Conservation (phyloP, 2,113 vertebrate genomes). For the Poeciliopsis turrubarensis region DNA sequence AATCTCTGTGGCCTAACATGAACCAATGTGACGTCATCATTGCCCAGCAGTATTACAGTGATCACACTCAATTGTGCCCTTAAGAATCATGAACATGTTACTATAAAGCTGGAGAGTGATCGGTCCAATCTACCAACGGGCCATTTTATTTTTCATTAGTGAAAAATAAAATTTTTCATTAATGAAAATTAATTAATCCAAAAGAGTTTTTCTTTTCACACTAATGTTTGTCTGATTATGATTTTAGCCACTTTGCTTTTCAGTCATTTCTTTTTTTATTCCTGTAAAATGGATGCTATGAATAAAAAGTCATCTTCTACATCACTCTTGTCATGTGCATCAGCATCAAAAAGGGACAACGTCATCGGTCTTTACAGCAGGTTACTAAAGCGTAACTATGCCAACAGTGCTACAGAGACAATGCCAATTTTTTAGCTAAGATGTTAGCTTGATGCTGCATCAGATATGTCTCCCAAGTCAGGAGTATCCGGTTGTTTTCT, state of each 20-base stretch:
- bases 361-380: neutral
- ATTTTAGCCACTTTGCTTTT: neutral
- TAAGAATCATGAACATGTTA: neutral
- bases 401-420: neutral
- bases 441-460: neutral
- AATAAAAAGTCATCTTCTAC: neutral
- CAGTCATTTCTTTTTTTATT: neutral
- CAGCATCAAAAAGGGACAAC: neutral
- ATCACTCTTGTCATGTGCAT: neutral
- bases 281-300: neutral
- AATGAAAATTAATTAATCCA: too few relatives aligned
- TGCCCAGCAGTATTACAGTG: too few relatives aligned
- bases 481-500: too few relatives aligned
- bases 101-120: neutral
- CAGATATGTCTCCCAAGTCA: too few relatives aligned
- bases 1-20: neutral
- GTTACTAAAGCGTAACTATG: neutral
- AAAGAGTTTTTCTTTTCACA: neutral
- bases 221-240: neutral
- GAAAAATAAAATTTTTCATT: too few relatives aligned
- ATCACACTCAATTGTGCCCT: too few relatives aligned
- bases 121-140: neutral
- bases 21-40: neutral
- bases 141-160: neutral
- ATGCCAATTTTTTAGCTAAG: neutral